Base-by-base conservation (phyloP, 2,113 vertebrate species). In the Corythoichthys intestinalis region DNA sequence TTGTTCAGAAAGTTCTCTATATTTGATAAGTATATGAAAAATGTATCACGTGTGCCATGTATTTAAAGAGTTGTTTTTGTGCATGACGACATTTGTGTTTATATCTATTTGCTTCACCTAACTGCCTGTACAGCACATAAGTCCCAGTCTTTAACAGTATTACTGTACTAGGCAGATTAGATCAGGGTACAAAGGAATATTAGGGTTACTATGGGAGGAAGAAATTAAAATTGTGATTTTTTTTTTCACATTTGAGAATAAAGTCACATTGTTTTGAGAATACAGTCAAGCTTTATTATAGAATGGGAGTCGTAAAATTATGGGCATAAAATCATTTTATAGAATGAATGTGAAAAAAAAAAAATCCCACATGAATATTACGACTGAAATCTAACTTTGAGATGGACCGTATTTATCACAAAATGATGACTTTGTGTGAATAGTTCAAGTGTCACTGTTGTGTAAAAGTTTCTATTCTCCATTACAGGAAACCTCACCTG, bases 41-140 rank as follows among this genome's bases (percentile, higher is more conserved):
- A 87, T 86, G 82, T 79, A 90, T 88, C 78, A 91, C 89, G 87
- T 91, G 87, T 94, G 88, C 89, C 93, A 90, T 90, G 76, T 85
- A 89, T 90, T 90, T 86, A 71, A 74, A 76, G 74, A 71, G 11
- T 48, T 74, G 75, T 69, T 78, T 64, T 90, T 91, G 91, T 93
- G 94, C 93, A 94, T 97, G 91, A 92, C 95, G 90, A 91, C 90
- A 91, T 86, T 83, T 77, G 2, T 78, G 86, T 93, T 78, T 87
- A 28, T 7, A 6, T 78, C 39, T 81, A 82, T 84, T 72, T 86
- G 73, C 92, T 53, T 84, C 86, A 87, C 90, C 78, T 76, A 0
- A 80, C 83, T 93, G 91, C 85, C 87, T 87, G 49, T 69, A 82
- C 83, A 87, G 90, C 82, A 92, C 94, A 91, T 89, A 90, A 93